Base-by-base conservation (phyloP, 2,797 vertebrate genomes). In the Chiloscyllium punctatum region DNA sequence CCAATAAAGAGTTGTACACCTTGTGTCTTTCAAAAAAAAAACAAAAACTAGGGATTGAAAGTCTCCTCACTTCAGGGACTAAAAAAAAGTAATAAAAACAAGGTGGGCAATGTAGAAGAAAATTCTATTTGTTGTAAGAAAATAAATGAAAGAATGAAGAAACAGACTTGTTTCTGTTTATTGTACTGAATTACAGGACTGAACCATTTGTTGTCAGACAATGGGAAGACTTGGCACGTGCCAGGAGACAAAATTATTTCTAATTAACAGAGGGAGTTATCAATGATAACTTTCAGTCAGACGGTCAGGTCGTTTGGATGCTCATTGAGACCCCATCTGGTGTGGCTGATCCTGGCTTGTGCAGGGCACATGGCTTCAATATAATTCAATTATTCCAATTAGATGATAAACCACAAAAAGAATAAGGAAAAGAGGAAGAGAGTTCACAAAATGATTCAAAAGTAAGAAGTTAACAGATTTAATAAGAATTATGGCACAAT, bases 141-240 rank as follows among this genome's bases (percentile, higher is more conserved):
- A 92, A 66, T 21, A 68, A 68, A 69, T 13, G 7, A 92, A 25
- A 25, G 42, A 84, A 84, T 3, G 25, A 92, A 18, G 90, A 92
- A 23, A 68, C 23, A 21, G 62, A 11, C 90, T 66, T 25, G 66
- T 68, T 23, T 68, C n/a, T 25, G 16, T 21, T 68, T 42, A 57
- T 69, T 69, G 4, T 48, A 33, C 13, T 77, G 94, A 74, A 57
- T 77, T 68, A 53, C 69, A 95, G 37, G 69, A 30, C 6, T 27
- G 69, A 11, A 51, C 94, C 94, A 95, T 95, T 71, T 95, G 94
- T 95, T 74, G 18, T 42, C 33, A 68, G 90, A 68, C 90, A 68
- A 69, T 68, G 48, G 30, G 25, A 77, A 53, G 42, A 74, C n/a
- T 6, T 18, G 94, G 94, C 94, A 95, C 94, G 94, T 53, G 94